Evolutionary conservation across 2,113 vertebrate genomes (phyloP), one percentile per base, ranked within the genome.

Genomic region (Oxyura jamaicensis): DNA sequence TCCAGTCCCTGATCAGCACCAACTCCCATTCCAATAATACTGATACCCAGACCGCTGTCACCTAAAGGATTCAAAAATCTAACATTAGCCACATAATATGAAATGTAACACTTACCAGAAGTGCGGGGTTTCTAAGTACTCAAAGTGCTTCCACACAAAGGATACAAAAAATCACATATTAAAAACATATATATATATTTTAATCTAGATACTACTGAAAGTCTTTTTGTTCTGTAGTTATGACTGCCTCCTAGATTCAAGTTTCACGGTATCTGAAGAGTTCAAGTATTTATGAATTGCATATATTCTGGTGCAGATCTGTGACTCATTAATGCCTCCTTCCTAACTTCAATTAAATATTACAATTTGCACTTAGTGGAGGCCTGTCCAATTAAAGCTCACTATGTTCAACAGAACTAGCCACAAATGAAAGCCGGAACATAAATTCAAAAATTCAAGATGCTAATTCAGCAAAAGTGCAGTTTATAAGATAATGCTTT

Each of bases 11-110:
- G 99, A 95, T 99, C 99, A 55, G 99, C 99, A 92, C 99, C 99
- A 83, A 99, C 99, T 92, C 99, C 99, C 99, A 99, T 99, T 92
- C 99, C 99, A 88, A 99, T 99, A 91, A 99, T 99, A 94, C 99
- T 99, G 97, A 99, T 99, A 65, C 99, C 99, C 85, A 99, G 97
- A 15, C 99, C 99, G 67, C 99, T 98, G 93, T 99, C 99, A 97
- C 98, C 99, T 99, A 76, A 81, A 25, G 44, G 31, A 92, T 86
- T 73, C 1, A 88, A 90, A 91, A 83, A 77, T 77, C 14, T 28
- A 67, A 80, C 7, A 35, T 96, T 52, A 96, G 77, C 22, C 13
- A 4, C 31, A 12, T n/a, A 22, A 77, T 10, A n/a, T 4, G 83
- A 12, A 17, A 83, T 10, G 1, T 26, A 91, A 78, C 33, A 59